Conservation (phyloP, 2,888 invertebrate genomes). For the Cyclophora albipunctata region DNA sequence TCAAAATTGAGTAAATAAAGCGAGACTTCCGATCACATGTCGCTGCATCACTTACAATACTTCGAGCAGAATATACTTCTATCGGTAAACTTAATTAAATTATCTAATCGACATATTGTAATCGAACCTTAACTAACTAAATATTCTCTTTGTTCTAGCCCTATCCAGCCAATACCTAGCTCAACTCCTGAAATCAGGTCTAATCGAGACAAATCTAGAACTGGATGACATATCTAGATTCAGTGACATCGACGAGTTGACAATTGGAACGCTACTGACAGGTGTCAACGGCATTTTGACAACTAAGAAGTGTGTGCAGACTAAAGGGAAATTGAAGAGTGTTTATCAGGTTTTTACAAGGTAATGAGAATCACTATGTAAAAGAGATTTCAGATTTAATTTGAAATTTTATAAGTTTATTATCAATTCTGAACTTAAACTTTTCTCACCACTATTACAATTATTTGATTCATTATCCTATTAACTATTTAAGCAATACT, state of each 20-base stretch:
- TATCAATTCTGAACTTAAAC: not conserved
- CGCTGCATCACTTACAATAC: conserved; percentile 72
- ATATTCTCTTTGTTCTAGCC: conserved; percentile 37
- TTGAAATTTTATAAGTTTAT: not conserved
- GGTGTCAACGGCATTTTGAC: conserved; percentile 74
- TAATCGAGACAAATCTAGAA: conserved; percentile 38
- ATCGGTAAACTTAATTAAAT: no score
- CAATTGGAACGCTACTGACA: conserved; percentile 73
- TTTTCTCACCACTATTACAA: no score
- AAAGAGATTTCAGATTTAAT: no score
- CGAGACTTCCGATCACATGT: conserved; percentile 77
- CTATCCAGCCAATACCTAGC: conserved; percentile 71
- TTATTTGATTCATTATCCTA: no score
- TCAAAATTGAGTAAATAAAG: conserved; percentile 62
- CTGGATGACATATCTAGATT: conserved; percentile 56
- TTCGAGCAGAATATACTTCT: conserved; percentile 45
- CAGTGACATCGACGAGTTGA: conserved; percentile 74
- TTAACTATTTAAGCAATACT: no score
- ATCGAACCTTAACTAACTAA: no score
- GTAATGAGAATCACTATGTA: conserved; percentile 39
- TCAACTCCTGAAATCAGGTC: conserved; percentile 64
- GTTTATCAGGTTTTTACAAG: conserved; percentile 65
- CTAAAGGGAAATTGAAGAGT: conserved; percentile 69
- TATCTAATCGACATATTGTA: no score
- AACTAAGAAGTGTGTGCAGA: conserved; percentile 60